Conservation (phyloP, 2,888 invertebrate genomes). For the Prosopocoilus inquinatus region DNA sequence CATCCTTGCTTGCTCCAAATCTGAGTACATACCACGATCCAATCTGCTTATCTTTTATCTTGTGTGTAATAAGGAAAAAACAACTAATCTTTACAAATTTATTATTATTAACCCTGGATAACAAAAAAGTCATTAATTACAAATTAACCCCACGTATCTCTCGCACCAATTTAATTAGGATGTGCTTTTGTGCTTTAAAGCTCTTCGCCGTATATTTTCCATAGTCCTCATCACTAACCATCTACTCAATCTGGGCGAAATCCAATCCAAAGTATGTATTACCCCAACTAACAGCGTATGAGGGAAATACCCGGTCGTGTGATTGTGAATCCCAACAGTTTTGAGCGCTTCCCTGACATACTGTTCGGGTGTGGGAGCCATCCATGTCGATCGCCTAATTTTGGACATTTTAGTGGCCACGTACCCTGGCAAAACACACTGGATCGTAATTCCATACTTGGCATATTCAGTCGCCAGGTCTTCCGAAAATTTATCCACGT, state of each 20-base stretch:
- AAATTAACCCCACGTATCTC: too few relatives aligned
- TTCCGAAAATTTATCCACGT: constrained; percentile 76
- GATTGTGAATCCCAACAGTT: constrained; percentile 66
- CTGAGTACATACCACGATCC: too few relatives aligned
- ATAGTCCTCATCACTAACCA: constrained; percentile 65
- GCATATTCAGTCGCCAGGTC: constrained; percentile 75
- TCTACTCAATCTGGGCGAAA: constrained; percentile 57
- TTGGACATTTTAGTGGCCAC: constrained; percentile 92
- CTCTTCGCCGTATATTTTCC: constrained; percentile 63
- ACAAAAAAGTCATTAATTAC: too few relatives aligned
- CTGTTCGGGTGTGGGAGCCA: constrained; percentile 71
- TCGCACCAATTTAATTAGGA: too few relatives aligned
- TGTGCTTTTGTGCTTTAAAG: constrained; percentile 43
- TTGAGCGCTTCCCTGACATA: constrained; percentile 71
- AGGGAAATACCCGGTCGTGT: constrained; percentile 75
- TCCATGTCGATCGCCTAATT: constrained; percentile 67
- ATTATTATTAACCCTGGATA: too few relatives aligned
- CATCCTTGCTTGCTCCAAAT: too few relatives aligned
- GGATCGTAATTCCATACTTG: constrained; percentile 70
- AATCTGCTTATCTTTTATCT: too few relatives aligned
- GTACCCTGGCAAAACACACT: constrained; percentile 82
- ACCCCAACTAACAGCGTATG: constrained; percentile 61
- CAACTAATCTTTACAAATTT: too few relatives aligned
- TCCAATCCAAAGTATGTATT: constrained; percentile 51
- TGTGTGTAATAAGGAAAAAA: too few relatives aligned